Base-by-base conservation (phyloP, 1,140 invertebrate genomes). In the Fragariocoptes setiger region DNA sequence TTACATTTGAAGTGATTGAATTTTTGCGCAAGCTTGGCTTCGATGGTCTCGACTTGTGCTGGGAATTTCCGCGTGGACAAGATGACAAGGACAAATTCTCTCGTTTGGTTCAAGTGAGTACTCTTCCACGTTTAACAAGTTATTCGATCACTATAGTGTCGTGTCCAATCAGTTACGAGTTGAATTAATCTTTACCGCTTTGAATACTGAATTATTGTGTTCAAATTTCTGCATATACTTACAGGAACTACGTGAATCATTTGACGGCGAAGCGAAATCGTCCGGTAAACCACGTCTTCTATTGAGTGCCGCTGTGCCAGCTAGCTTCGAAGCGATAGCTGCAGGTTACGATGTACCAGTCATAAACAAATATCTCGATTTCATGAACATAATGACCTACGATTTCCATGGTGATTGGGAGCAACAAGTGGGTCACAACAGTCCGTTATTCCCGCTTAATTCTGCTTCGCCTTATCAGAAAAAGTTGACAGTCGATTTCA, bases 31-130 rank as follows among this genome's bases (percentile, higher is more conserved):
- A 79, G 52, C 74, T 77, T 48, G 73, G 79, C 55, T 88, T 92
- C 53, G 83, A 92, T 52, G 85, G 85, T 4, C 58, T 86, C n/a
- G 83, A 92, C 49, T 72, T 94, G 1, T 82, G 90, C 52, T 94
- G 85, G 83, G 82, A 92, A 60, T 88, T 88, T 58, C 82, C 83
- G 2, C 61, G 76, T 52, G 78, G 78, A 15, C 67, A 71, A 3
- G 78, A 83, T 49, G 82, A 90, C 39, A 58, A 54, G 39, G 44
- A 52, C 14, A 51, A 48, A 42, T 56, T 54, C 41, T 51, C 55
- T 4, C 25, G 41, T 5, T 46, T 60, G 3, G 13, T 56, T 1
- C 47, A 58, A 49, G 55, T 56, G 42, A 40, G 40, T 47, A n/a
- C 21, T 19, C n/a, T 40, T 38, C 4, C 19, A 13, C 4, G n/a